Percentiles rank a stretch among this genome's conserved stretches.
Evolutionary conservation across 1,140 invertebrate species (phyloP).

Genomic region (Drosophila tristis): DNA sequence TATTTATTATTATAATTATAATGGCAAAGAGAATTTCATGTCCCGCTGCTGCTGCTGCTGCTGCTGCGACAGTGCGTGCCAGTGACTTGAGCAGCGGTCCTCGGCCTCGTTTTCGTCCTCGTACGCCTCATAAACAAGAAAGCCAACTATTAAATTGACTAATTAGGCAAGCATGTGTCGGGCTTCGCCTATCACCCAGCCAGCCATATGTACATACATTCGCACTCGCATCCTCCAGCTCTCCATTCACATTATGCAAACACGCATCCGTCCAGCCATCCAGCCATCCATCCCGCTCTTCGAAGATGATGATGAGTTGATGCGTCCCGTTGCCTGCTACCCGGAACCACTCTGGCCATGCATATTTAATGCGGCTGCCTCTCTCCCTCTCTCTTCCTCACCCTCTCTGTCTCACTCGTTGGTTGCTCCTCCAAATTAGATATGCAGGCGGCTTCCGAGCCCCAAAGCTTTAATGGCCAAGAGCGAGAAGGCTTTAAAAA

Average conservation of each 20-base stretch:
- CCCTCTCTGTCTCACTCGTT: neutral
- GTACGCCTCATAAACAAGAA: slow-evolving; percentile 64
- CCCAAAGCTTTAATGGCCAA: slow-evolving; percentile 14
- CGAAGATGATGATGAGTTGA: slow-evolving; percentile 47
- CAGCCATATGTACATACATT: neutral
- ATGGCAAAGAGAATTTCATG: slow-evolving; percentile 59
- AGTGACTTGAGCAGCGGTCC: slow-evolving; percentile 46
- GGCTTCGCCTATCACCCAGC: slow-evolving; percentile 21
- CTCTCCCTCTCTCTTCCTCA: neutral
- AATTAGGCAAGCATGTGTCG: slow-evolving; percentile 66
- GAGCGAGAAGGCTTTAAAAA: slow-evolving; percentile 24
- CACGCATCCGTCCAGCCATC: slow-evolving; percentile 43
- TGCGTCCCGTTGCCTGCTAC: slow-evolving; percentile 19
- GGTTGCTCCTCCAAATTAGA: slow-evolving; percentile 5
- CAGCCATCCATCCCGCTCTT: no score
- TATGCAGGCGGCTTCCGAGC: slow-evolving; percentile 14
- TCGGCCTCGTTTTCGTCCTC: neutral
- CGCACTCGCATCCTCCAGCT: slow-evolving; percentile 7
- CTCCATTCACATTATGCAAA: slow-evolving; percentile 64
- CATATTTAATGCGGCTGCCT: slow-evolving; percentile 49
- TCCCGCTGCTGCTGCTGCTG: slow-evolving; percentile 33
- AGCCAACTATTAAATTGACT: slow-evolving; percentile 78
- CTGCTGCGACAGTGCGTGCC: slow-evolving; percentile 37
- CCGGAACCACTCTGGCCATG: slow-evolving; percentile 32
- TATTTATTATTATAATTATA: no score